Evolutionary conservation across 1,140 invertebrate genomes (phyloP).

Genomic region (Agrypnia vestita): DNA sequence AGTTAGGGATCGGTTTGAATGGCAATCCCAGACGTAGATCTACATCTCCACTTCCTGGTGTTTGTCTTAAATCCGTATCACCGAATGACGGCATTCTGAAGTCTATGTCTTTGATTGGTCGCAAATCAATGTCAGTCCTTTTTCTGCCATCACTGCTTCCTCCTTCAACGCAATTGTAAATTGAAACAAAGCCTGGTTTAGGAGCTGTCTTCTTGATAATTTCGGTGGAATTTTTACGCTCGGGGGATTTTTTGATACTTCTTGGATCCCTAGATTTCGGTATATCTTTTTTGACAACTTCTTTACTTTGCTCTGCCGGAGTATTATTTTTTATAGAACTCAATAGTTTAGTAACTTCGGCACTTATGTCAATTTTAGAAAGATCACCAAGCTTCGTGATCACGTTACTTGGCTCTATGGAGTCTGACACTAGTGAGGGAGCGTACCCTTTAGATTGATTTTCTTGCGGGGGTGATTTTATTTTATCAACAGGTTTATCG

Average conservation of each 20-base stretch:
- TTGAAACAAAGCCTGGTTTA: slow-evolving; percentile 67
- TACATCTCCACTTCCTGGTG: slow-evolving; percentile 76
- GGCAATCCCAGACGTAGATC: slow-evolving; percentile 83
- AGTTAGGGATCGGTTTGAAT: slow-evolving; percentile 84
- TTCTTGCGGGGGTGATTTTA: slow-evolving; percentile 64
- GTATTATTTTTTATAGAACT: slow-evolving; percentile 74
- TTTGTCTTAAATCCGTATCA: slow-evolving; percentile 73
- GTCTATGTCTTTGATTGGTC: slow-evolving; percentile 70
- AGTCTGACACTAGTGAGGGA: slow-evolving; percentile 58
- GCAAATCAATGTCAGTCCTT: slow-evolving; percentile 75
- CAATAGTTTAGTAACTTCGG: slow-evolving; percentile 80
- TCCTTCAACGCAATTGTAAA: slow-evolving; percentile 71
- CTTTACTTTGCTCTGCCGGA: slow-evolving; percentile 61
- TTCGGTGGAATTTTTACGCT: slow-evolving; percentile 61
- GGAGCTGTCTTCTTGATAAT: slow-evolving; percentile 62
- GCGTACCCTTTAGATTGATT: slow-evolving; percentile 62
- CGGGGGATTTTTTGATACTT: slow-evolving; percentile 54
- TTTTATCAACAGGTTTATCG: slow-evolving; percentile 62
- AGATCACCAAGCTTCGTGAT: slow-evolving; percentile 80
- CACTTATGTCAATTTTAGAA: slow-evolving; percentile 83
- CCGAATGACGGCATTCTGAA: slow-evolving; percentile 69
- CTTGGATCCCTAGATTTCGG: slow-evolving; percentile 62
- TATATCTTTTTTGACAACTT: slow-evolving; percentile 63
- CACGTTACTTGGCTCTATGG: slow-evolving; percentile 71
- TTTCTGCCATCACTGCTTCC: slow-evolving; percentile 70